Evolutionary conservation across 2,888 invertebrate genomes (phyloP).

Genomic region (Macroteleia sp.): DNA sequence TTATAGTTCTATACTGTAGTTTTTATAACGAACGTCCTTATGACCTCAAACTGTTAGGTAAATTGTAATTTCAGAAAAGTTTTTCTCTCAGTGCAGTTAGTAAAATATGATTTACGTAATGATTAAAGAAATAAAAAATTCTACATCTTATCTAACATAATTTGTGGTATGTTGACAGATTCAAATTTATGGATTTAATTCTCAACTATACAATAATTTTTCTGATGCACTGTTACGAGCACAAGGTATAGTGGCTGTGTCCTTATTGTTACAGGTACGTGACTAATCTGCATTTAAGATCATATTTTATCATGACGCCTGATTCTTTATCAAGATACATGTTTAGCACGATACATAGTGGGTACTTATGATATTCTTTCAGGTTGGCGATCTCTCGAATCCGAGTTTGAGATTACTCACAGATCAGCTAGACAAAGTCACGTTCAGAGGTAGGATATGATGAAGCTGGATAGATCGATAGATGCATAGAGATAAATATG

Average conservation of each 20-base stretch:
- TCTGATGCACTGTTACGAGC: constrained; percentile 97
- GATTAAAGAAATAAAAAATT: no score
- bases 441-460: constrained; percentile 91
- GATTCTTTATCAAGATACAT: constrained; percentile 65
- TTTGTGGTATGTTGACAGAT: no score
- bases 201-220: constrained; percentile 98
- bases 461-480: constrained; percentile 31
- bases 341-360: constrained; percentile 68
- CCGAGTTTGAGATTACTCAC: constrained; percentile 95
- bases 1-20: no score
- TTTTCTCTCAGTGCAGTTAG: no score
- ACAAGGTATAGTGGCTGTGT: constrained; percentile 97
- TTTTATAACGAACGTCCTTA: no score
- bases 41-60: no score
- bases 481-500: constrained; percentile 33
- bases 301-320: constrained; percentile 51
- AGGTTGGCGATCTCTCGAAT: constrained; percentile 97
- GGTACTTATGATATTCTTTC: constrained; percentile 83
- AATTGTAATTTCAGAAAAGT: no score
- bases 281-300: constrained; percentile 67
- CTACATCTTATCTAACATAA: no score
- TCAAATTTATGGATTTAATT: constrained; percentile 99
- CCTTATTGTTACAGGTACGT: constrained; percentile 95
- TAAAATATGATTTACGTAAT: no score
- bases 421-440: constrained; percentile 95